Percentiles rank a stretch among this genome's conserved stretches.
These are phyloP conservation scores for Nemurella pictetii DNA, from an alignment of 2,888 invertebrate species.

Conservation along the genomic window DNA sequence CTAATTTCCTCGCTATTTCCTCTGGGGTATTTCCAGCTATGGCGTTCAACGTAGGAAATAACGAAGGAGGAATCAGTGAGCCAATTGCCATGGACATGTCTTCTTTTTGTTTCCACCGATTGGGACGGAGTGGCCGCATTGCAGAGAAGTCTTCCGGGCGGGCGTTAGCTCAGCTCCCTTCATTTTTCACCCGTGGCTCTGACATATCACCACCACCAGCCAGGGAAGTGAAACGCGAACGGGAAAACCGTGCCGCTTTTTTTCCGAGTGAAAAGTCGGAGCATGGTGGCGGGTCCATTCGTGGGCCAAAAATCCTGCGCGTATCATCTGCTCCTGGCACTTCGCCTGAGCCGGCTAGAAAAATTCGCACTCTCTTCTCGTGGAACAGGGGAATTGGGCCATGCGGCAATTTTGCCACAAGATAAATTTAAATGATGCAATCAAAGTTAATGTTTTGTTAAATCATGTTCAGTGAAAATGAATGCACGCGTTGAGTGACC, in stretches of 20 bases:
- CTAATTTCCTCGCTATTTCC: background rate
- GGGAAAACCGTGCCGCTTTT: background rate
- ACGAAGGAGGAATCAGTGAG: background rate
- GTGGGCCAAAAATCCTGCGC: background rate
- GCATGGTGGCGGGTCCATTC: background rate
- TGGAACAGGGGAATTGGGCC: background rate
- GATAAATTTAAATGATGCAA: background rate
- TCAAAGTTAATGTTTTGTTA: background rate
- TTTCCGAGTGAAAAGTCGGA: background rate
- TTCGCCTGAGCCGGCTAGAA: background rate
- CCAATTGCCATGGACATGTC: background rate
- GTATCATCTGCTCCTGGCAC: background rate
- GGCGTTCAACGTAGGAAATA: background rate
- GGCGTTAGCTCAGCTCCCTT: background rate
- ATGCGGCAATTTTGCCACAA: background rate
- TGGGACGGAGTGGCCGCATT: background rate
- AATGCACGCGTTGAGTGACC: background rate
- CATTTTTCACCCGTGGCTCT: background rate
- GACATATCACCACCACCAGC: background rate
- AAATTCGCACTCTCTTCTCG: background rate
- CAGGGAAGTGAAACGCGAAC: background rate
- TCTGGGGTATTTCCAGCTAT: background rate
- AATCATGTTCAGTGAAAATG: background rate
- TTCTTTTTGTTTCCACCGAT: background rate
- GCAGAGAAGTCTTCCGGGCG: background rate